Percentiles rank a stretch among this genome's conserved stretches.
These are phyloP conservation scores for Seriola rivoliana DNA, from an alignment of 2,113 vertebrate species.

Conservation along the genomic window DNA sequence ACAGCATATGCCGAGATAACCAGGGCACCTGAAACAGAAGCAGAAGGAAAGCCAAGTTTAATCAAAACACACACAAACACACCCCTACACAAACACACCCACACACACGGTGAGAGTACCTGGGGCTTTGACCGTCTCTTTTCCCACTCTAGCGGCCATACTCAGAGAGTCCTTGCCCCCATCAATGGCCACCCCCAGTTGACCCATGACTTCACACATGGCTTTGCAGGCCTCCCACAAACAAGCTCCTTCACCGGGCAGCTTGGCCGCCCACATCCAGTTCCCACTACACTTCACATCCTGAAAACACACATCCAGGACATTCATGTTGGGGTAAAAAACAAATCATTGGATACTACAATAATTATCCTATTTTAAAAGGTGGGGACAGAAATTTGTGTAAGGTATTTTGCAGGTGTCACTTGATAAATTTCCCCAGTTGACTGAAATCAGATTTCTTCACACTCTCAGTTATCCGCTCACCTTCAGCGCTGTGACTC, in stretches of 20 bases:
- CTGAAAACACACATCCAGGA: slow-evolving; percentile 70
- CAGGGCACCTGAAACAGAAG: slow-evolving; percentile 85
- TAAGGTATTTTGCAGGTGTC: not conserved
- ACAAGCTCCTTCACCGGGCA: slow-evolving; percentile 89
- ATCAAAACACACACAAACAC: not conserved
- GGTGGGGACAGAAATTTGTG: not conserved
- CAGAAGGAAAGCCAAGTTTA: not conserved
- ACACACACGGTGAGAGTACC: slow-evolving; percentile 76
- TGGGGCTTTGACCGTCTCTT: slow-evolving; percentile 90
- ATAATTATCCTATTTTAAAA: not conserved
- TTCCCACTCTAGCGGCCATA: slow-evolving; percentile 92
- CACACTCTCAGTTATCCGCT: not conserved
- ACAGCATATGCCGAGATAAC: slow-evolving; percentile 93
- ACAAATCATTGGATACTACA: not conserved
- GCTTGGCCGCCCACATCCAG: slow-evolving; percentile 97
- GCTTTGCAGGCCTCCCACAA: slow-evolving; percentile 91
- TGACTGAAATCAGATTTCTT: not conserved
- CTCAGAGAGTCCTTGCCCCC: slow-evolving; percentile 96
- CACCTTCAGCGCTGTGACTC: slow-evolving; percentile 88
- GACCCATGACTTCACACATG: slow-evolving; percentile 90
- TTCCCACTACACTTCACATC: slow-evolving; percentile 95
- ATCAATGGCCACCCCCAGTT: slow-evolving; percentile 91
- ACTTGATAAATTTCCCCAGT: not conserved
- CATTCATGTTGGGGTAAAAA: not conserved
- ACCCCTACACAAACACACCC: not conserved